Percentiles rank a stretch among this genome's conserved stretches.
Evolutionary conservation across 2,113 vertebrate species (phyloP).

Genomic region (Sebastes fasciatus): DNA sequence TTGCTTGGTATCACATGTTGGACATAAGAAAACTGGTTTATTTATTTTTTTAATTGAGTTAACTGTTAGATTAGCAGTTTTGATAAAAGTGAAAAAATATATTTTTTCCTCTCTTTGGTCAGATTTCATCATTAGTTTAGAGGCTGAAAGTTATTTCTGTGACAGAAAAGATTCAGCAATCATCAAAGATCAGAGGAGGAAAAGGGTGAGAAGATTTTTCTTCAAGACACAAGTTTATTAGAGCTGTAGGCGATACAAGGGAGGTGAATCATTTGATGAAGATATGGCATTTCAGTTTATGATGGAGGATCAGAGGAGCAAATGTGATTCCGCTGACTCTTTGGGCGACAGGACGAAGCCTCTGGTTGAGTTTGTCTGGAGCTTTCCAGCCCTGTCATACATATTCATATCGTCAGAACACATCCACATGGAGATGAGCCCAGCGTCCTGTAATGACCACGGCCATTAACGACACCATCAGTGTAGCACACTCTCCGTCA

Average conservation of each 20-base stretch:
- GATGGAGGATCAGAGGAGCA: slow-evolving; percentile 8
- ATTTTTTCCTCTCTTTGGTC: too few relatives aligned
- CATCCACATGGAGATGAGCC: slow-evolving; percentile 14
- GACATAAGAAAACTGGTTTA: neutral
- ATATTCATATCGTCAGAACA: slow-evolving; percentile 41
- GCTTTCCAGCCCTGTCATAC: slow-evolving; percentile 12
- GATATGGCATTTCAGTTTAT: neutral
- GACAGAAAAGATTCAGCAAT: neutral
- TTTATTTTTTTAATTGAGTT: neutral
- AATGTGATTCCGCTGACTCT: neutral
- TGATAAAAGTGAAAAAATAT: too few relatives aligned
- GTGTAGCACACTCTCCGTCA: slow-evolving; percentile 32
- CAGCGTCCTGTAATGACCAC: slow-evolving; percentile 40
- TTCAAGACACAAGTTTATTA: slow-evolving; percentile 27
- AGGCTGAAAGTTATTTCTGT: neutral
- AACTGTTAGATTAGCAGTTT: neutral
- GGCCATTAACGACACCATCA: slow-evolving; percentile 53
- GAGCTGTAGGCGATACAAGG: slow-evolving; percentile 1
- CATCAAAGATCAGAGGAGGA: neutral
- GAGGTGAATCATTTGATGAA: slow-evolving; percentile 12
- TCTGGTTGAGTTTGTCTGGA: slow-evolving; percentile 12
- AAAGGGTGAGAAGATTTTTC: slow-evolving; percentile 1
- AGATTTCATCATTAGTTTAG: neutral
- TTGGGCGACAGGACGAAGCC: slow-evolving; percentile 2
- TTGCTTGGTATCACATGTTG: too few relatives aligned